Evolutionary conservation across 2,888 invertebrate species (phyloP), one percentile per base, ranked within the genome.

Genomic region (Eudemis profundana): DNA sequence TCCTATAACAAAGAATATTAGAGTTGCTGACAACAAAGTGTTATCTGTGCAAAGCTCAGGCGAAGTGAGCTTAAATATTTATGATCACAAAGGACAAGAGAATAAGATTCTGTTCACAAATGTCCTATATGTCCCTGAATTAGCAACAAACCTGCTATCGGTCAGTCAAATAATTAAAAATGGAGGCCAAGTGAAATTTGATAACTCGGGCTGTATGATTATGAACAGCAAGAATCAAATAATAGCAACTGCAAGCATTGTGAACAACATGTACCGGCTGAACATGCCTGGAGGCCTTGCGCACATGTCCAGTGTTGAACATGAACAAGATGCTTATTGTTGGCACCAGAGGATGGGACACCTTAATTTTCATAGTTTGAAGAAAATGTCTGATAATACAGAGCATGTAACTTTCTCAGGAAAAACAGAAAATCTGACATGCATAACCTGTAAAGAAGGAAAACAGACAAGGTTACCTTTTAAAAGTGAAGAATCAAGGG

Each of bases 261-360:
- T n/a, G n/a, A n/a, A n/a, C n/a, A n/a, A n/a, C n/a, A n/a, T n/a
- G n/a, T n/a, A n/a, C n/a, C n/a, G n/a, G n/a, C 23, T 0, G 8
- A 29, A 8, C 2, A 8, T 23, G 23, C 23, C 23, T 23, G 3
- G 5, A 23, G 23, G 23, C 23, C 23, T 23, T 23, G 23, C 23
- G 23, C 23, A 23, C 23, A 23, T 23, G 23, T 23, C 23, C 23
- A 23, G 23, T 23, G 40, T 14, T 40, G 40, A 14, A 15, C 14
- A 40, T n/a, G n/a, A 40, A 40, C 14, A 40, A 15, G 14, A 40
- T 40, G 14, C 40, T 15, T 40, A 14, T 14, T 15, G 15, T 8
- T 42, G 42, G 42, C 42, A 42, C 42, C 42, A 42, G 17, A 42
- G 42, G 7, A 42, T 42, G 44, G 44, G 19, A 44, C 44, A 19